Percentiles rank a stretch among this genome's conserved stretches.
Conservation (phyloP, 1,140 invertebrate genomes). For the Monomorium pharaonis region DNA sequence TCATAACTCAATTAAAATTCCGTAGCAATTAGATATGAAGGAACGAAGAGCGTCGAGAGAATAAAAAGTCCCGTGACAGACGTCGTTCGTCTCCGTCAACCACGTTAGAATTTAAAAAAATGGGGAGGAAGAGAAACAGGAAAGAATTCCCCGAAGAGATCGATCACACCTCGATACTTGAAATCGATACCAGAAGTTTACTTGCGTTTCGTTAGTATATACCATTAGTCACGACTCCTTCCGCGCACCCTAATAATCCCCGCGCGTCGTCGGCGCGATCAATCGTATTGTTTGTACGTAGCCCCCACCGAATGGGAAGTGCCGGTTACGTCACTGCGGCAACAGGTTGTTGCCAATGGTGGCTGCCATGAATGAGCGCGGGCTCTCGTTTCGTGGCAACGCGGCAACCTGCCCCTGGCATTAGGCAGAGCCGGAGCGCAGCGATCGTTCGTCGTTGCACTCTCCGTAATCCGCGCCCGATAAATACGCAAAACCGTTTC, state of each 20-base stretch:
- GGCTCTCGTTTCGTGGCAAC: conserved; percentile 59
- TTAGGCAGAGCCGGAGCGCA: conserved; percentile 14
- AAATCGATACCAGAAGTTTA: not conserved
- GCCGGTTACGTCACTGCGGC: conserved; percentile 67
- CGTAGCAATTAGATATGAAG: too few relatives aligned
- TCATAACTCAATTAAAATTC: not conserved
- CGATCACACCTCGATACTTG: too few relatives aligned
- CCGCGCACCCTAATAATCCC: too few relatives aligned
- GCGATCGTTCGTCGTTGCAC: conserved; percentile 42
- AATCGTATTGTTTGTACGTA: not conserved
- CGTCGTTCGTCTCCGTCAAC: not conserved
- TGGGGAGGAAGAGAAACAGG: too few relatives aligned
- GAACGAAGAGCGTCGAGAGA: not conserved
- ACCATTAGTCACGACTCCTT: too few relatives aligned
- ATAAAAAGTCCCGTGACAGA: not conserved
- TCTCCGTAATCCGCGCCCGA: not conserved
- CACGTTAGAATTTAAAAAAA: not conserved
- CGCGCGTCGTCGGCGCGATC: conserved; percentile 2
- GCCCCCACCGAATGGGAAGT: conserved; percentile 34
- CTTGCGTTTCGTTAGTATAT: too few relatives aligned
- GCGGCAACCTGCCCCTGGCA: conserved; percentile 25
- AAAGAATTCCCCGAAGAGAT: not conserved
- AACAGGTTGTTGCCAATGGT: conserved; percentile 73
- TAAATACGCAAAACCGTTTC: conserved; percentile 19
- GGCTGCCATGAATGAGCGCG: conserved; percentile 68